Percentiles rank a stretch among this genome's conserved stretches.
phyloP scores from a whole-genome alignment of 2,797 vertebrate genomes.

The Sebastes vulpes region DNA sequence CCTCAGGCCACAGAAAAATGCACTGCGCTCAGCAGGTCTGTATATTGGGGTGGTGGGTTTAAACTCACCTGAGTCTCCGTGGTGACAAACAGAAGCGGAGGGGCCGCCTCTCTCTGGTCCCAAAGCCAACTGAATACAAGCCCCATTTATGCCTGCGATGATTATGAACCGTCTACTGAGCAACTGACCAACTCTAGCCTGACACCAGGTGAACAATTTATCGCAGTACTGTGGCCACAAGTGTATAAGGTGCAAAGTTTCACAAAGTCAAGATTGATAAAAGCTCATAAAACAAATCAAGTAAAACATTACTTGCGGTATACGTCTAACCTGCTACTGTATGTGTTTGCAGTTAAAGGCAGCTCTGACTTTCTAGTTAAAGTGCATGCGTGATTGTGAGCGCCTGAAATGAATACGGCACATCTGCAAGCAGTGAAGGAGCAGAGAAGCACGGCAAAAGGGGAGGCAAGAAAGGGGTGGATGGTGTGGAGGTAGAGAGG shows the following conservation, averaged over 20 bases:
- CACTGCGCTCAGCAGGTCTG: constrained; percentile 14
- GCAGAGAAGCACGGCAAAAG: neutral
- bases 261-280: neutral
- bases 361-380: neutral
- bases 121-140: constrained; percentile 67
- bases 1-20: constrained; percentile 13
- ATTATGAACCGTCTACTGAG: neutral
- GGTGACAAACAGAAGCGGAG: constrained; percentile 21
- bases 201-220: neutral
- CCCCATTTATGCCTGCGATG: constrained; percentile 47
- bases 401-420: constrained; percentile 13
- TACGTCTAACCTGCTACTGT: neutral
- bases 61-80: constrained; percentile 66
- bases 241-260: neutral
- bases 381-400: constrained; percentile 1
- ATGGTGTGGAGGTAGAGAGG: neutral
- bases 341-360: neutral
- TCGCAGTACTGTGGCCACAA: neutral
- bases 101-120: constrained; percentile 22
- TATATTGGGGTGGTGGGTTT: constrained; percentile 3
- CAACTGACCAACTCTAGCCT: neutral
- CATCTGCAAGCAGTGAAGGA: constrained; percentile 33
- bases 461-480: neutral
- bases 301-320: neutral
- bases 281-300: neutral